Evolutionary conservation across 30 jellyfish, hydroid and myxozoan genomes (phyloP).

Genomic region (Aurelia aurita complex sp. Pacific): DNA sequence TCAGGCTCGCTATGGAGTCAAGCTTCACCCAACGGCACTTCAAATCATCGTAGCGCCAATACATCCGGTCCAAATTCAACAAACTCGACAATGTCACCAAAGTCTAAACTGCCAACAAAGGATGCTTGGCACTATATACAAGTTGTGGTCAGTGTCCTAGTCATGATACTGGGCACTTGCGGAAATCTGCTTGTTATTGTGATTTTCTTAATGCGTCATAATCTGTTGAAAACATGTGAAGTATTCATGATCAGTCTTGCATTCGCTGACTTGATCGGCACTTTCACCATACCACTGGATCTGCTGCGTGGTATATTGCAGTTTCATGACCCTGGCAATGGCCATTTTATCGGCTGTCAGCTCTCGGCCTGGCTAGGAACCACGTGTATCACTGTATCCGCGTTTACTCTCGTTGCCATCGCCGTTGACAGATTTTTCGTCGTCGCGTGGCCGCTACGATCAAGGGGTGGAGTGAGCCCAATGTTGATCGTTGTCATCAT

Average conservation of each 20-base stretch:
- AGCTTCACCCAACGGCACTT: no score
- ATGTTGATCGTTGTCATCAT: conserved; percentile 1
- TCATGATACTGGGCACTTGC: conserved; percentile 64
- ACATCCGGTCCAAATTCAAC: background rate
- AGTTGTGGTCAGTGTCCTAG: conserved; percentile 42
- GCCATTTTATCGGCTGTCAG: conserved; percentile 75
- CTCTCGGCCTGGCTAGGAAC: conserved; percentile 66
- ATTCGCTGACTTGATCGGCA: conserved; percentile 85
- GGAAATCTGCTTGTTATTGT: conserved; percentile 82
- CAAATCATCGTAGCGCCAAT: no score
- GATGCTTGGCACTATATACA: conserved; percentile 9
- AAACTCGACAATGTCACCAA: background rate
- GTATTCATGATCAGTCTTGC: conserved; percentile 93
- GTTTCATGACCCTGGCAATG: conserved; percentile 39
- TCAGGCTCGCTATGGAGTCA: no score
- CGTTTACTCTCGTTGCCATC: conserved; percentile 79
- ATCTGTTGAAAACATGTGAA: conserved; percentile 80
- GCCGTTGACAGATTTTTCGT: conserved; percentile 90
- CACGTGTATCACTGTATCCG: conserved; percentile 82
- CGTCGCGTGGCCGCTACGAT: conserved; percentile 84
- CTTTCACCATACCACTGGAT: conserved; percentile 67
- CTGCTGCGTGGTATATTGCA: conserved; percentile 46
- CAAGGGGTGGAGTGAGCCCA: conserved; percentile 40
- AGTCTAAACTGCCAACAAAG: background rate
- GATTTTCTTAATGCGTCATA: conserved; percentile 65